Evolutionary conservation across 2,888 invertebrate species (phyloP).

Genomic region (Punctoribates punctum): DNA sequence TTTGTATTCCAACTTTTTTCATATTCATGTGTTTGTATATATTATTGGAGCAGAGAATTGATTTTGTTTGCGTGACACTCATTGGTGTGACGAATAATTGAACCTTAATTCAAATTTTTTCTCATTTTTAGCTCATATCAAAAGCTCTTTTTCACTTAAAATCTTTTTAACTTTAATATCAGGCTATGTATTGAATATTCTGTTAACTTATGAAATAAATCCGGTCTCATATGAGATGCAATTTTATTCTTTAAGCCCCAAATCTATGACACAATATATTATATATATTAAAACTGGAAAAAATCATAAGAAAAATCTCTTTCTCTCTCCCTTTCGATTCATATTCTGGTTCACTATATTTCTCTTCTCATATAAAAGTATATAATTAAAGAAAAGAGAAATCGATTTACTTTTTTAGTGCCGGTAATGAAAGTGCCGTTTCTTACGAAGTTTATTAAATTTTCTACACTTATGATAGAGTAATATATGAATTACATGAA

Average conservation of each 20-base stretch:
- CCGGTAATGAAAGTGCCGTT: slow-evolving; percentile 1
- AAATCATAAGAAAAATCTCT: neutral
- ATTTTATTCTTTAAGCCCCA: neutral
- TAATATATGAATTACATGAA: slow-evolving; percentile 13
- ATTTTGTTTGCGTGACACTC: slow-evolving; percentile 28
- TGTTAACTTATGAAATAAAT: neutral
- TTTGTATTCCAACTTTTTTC: neutral
- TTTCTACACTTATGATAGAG: slow-evolving; percentile 11
- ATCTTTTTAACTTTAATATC: neutral
- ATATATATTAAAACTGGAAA: neutral
- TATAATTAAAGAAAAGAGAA: slow-evolving; percentile 4
- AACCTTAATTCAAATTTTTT: neutral
- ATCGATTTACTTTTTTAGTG: neutral
- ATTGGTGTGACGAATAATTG: slow-evolving; percentile 21
- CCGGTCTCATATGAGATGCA: neutral
- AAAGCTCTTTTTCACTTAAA: neutral
- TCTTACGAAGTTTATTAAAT: slow-evolving; percentile 23
- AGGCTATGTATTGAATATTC: neutral
- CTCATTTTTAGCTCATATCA: neutral
- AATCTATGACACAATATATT: too few relatives aligned
- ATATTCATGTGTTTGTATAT: neutral
- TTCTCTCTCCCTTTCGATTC: neutral
- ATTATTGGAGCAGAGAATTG: neutral
- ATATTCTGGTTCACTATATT: neutral
- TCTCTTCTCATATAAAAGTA: neutral